Conservation (phyloP, 2,888 invertebrate species). For the Mesorhabditis spiculigera region DNA sequence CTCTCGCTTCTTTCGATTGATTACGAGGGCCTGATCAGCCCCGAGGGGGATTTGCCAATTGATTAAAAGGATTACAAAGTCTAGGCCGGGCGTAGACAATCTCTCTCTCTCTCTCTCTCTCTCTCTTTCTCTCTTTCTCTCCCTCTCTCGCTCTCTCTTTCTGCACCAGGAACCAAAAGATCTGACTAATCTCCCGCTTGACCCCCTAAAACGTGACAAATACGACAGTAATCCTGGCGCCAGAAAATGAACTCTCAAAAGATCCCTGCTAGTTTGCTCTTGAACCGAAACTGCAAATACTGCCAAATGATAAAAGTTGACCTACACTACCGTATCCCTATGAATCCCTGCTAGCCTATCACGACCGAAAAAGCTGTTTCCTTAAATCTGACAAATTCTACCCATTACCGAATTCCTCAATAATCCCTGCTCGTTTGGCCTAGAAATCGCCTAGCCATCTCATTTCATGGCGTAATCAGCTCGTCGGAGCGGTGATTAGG, state of each 20-base stretch:
- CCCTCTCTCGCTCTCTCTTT: neutral
- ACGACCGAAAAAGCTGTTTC: too few species aligned
- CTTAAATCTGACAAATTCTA: too few species aligned
- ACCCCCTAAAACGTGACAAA: neutral
- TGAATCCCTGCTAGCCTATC: too few species aligned
- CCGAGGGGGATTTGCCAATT: neutral
- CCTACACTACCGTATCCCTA: too few species aligned
- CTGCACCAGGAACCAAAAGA: neutral
- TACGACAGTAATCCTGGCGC: too few species aligned
- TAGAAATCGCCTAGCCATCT: neutral
- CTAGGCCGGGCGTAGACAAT: constrained; percentile 12
- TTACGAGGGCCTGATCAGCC: neutral
- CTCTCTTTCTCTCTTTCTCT: too few species aligned
- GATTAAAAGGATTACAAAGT: neutral
- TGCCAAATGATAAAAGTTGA: too few species aligned
- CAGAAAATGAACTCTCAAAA: too few species aligned
- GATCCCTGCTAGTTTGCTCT: too few species aligned
- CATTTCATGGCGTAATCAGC: neutral
- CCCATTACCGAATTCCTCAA: too few species aligned
- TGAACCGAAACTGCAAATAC: too few species aligned
- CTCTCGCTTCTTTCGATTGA: constrained; percentile 9
- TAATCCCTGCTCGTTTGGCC: too few species aligned
- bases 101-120: neutral
- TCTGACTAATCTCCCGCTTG: constrained; percentile 9
- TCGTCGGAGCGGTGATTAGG: neutral